A percentile compares a stretch with the other conserved stretches of the same genome.
These are phyloP conservation scores for Ormyrus labotus DNA, from an alignment of 2,888 invertebrate species.

Conservation along the genomic window DNA sequence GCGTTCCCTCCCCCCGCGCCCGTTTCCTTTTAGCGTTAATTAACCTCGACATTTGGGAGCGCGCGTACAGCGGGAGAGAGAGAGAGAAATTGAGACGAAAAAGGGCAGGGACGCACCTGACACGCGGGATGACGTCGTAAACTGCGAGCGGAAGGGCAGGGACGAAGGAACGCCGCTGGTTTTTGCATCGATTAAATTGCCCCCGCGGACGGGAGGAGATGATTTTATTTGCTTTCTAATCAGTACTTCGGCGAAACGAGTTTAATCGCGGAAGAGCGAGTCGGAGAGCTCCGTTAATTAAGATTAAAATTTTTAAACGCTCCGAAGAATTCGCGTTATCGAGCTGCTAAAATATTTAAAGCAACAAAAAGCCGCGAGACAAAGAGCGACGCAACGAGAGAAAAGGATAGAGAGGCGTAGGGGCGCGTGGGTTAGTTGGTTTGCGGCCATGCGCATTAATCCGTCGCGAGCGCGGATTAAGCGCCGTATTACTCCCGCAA, in stretches of 20 bases:
- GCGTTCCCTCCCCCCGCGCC: background rate
- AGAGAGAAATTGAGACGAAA: background rate
- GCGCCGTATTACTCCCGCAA: slow-evolving; percentile 39
- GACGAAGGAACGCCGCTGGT: slow-evolving; percentile 1
- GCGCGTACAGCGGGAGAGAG: background rate
- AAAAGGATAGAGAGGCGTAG: background rate
- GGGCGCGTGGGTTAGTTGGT: background rate
- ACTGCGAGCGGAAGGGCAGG: background rate
- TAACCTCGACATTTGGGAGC: slow-evolving; percentile 28
- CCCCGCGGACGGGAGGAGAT: too few relatives aligned
- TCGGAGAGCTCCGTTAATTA: too few relatives aligned
- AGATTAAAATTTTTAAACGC: too few relatives aligned
- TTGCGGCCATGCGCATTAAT: slow-evolving; percentile 8
- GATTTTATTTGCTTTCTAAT: too few relatives aligned
- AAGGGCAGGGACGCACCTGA: background rate
- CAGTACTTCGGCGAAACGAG: too few relatives aligned
- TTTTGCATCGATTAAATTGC: background rate
- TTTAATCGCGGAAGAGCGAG: too few relatives aligned
- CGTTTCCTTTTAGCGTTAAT: slow-evolving; percentile 25
- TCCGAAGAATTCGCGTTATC: background rate
- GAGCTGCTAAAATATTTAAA: background rate
- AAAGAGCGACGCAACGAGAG: background rate
- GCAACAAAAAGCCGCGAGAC: background rate
- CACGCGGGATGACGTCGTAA: background rate
- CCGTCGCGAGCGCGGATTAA: slow-evolving; percentile 39